A percentile compares a stretch with the other conserved stretches of the same genome.
Evolutionary conservation across 2,797 vertebrate species (phyloP).

Genomic region (Diplodus puntazzo): DNA sequence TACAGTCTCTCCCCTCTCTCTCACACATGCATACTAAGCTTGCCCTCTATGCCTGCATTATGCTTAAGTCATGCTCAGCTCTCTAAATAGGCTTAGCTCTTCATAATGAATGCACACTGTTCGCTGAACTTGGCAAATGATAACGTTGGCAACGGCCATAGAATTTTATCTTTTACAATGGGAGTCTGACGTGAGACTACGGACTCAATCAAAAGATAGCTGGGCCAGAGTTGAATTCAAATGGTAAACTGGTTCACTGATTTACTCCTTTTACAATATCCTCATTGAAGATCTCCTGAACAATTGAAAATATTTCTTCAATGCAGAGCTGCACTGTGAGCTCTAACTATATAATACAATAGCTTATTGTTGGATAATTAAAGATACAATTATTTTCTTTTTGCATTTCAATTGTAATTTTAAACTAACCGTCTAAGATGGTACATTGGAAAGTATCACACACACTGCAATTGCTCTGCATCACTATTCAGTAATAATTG

Average conservation of each 20-base stretch:
- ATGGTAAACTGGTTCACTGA: neutral
- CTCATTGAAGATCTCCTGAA: neutral
- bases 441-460: too few species aligned
- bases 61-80: slow-evolving; percentile 19
- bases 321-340: neutral
- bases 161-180: slow-evolving; percentile 30
- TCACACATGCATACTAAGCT: slow-evolving; percentile 14
- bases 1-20: neutral
- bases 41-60: slow-evolving; percentile 5
- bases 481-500: too few species aligned
- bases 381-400: neutral
- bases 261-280: neutral
- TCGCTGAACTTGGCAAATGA: slow-evolving; percentile 38
- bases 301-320: neutral
- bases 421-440: too few species aligned
- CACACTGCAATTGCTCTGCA: too few species aligned
- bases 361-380: neutral
- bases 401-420: too few species aligned
- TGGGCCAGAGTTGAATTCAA: slow-evolving; percentile 4
- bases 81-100: slow-evolving; percentile 27
- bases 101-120: slow-evolving; percentile 30
- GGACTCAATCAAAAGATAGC: slow-evolving; percentile 34
- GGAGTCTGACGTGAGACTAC: slow-evolving; percentile 19
- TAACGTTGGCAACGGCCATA: slow-evolving; percentile 19
- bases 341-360: neutral